phyloP scores from a whole-genome alignment of 2,113 vertebrate genomes.

The Perca flavescens region DNA sequence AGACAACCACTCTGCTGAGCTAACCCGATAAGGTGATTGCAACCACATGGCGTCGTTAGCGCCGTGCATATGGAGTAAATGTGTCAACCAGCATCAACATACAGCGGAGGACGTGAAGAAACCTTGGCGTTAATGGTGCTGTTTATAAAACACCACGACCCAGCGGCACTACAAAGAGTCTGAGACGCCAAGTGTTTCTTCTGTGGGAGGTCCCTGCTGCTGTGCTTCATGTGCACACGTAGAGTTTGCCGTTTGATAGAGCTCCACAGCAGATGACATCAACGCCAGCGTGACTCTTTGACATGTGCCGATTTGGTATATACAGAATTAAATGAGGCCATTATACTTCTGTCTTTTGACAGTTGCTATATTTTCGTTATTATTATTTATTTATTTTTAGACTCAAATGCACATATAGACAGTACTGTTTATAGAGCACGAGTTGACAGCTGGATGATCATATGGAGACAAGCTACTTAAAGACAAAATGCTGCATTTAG shows the following conservation, averaged over 20 bases:
- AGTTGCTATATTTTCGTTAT: neutral
- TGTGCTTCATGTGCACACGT: conserved; percentile 49
- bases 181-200: conserved; percentile 54
- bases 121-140: conserved; percentile 76
- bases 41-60: conserved; percentile 79
- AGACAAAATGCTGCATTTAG: conserved; percentile 38
- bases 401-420: neutral
- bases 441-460: conserved; percentile 26
- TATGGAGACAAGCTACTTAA: conserved; percentile 46
- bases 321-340: neutral
- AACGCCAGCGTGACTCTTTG: conserved; percentile 41
- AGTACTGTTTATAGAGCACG: neutral
- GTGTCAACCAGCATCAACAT: conserved; percentile 70
- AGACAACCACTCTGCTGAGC: conserved; percentile 46
- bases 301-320: conserved; percentile 22
- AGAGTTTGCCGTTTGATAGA: conserved; percentile 58
- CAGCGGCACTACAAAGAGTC: conserved; percentile 70
- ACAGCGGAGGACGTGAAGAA: conserved; percentile 51
- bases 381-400: conserved; percentile 1
- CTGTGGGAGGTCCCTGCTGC: conserved; percentile 74
- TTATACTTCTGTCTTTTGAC: neutral
- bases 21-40: conserved; percentile 74
- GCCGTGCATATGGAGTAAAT: conserved; percentile 77
- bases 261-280: conserved; percentile 80
- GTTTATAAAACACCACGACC: conserved; percentile 70